Evolutionary conservation across 2,113 vertebrate species (phyloP), one percentile per base, ranked within the genome.

Genomic region (Centropus unirufus): DNA sequence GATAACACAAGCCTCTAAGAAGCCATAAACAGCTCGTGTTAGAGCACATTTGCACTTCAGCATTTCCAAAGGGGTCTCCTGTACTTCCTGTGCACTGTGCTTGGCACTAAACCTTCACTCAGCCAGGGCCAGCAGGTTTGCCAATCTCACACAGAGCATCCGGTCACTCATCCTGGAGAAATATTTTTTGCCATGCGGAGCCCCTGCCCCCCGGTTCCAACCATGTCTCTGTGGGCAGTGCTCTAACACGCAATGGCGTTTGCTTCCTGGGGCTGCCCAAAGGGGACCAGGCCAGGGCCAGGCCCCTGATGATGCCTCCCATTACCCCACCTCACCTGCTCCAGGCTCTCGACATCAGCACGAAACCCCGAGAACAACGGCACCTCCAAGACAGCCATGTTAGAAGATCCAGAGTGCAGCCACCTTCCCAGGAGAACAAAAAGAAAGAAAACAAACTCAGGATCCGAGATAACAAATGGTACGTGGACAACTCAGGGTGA

Each of bases 351-450:
- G 1, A 98, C 55, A 54, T 99, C 98, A 9, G 98, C 98, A 87
- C 97, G 96, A 93, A 99, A 99, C 12, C 99, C 98, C 0, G 99
- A 99, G 83, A 99, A 98, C 95, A 99, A 96, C 1, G 98, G 98
- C 87, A 99, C 98, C 80, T 99, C 99, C 80, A 99, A 74, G 80
- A 99, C 98, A 5, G 99, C 99, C 99, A 99, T 99, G 97, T 99
- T 99, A 47, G 99, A 99, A 32, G 99, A 98, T n/a, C 99, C 99
- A 21, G 98, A 97, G 75, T 99, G 98, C 59, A 99, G 98, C 99
- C 99, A 99, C 85, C 99, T 99, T 80, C 82, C 86, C 69, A 9
- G 62, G 74, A 83, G 40, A 88, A 29, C 46, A 59, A 27, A 36
- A 47, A 76, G 42, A 74, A 27, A 42, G n/a, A 81, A 68, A 94